Percentiles rank a stretch among this genome's conserved stretches.
Evolutionary conservation across 2,797 vertebrate species (phyloP).

Genomic region (Jordanella pulchra): DNA sequence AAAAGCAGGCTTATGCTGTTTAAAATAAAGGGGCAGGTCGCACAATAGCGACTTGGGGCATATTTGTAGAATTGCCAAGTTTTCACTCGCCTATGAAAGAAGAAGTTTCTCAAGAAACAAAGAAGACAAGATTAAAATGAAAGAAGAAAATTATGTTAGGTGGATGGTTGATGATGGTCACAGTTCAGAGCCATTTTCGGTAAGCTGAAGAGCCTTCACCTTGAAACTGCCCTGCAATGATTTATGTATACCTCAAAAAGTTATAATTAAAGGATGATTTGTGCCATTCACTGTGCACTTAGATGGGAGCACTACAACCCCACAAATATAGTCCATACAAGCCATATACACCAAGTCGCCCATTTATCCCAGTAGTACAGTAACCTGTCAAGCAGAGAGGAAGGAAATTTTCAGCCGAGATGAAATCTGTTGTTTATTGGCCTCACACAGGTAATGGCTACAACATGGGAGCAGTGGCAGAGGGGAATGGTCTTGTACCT

Average conservation of each 20-base stretch:
- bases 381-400: conserved; percentile 41
- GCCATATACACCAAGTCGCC: conserved; percentile 14
- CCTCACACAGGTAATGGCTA: conserved; percentile 46
- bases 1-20: conserved; percentile 70
- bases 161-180: conserved; percentile 14
- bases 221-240: conserved; percentile 9
- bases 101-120: conserved; percentile 16
- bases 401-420: conserved; percentile 48
- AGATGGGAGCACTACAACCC: conserved; percentile 34
- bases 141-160: conserved; percentile 23
- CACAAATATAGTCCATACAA: conserved; percentile 42
- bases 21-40: conserved; percentile 46
- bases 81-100: conserved; percentile 60
- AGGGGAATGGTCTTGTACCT: conserved; percentile 5
- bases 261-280: conserved; percentile 74
- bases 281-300: conserved; percentile 50
- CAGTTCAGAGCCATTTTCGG: conserved; percentile 35
- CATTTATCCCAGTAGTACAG: conserved; percentile 50
- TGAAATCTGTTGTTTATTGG: conserved; percentile 68
- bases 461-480: conserved; percentile 20
- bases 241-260: conserved; percentile 28
- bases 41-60: conserved; percentile 45
- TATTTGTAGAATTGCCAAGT: conserved; percentile 46
- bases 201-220: conserved; percentile 31
- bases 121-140: conserved; percentile 13